These are phyloP conservation scores for Clarias gariepinus DNA, from an alignment of 2,113 vertebrate species.

Conservation along the genomic window DNA sequence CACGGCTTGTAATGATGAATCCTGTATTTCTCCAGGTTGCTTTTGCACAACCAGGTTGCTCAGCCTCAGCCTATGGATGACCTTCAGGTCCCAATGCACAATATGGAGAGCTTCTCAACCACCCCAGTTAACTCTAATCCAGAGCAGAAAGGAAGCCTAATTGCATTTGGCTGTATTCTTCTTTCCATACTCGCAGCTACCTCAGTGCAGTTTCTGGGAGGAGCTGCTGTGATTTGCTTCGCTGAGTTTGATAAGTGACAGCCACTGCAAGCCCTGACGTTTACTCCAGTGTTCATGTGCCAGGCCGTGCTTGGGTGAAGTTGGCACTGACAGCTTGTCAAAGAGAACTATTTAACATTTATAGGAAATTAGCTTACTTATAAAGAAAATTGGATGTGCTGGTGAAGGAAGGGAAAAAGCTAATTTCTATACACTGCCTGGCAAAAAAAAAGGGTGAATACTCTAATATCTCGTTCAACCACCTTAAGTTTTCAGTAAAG, in stretches of 20 bases:
- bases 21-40: background rate
- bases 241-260: conserved; percentile 52
- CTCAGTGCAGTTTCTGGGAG: conserved; percentile 32
- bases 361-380: conserved; percentile 1
- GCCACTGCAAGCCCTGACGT: conserved; percentile 35
- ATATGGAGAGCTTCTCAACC: background rate
- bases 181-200: background rate
- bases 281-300: conserved; percentile 26
- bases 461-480: too few species aligned
- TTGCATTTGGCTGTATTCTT: conserved; percentile 17
- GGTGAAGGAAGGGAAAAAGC: background rate
- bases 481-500: too few species aligned
- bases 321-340: conserved; percentile 9
- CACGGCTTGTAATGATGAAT: background rate
- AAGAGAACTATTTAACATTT: conserved; percentile 9
- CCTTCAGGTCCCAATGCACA: background rate
- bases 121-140: conserved; percentile 9
- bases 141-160: conserved; percentile 39
- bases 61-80: background rate
- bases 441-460: too few species aligned
- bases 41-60: background rate
- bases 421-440: background rate
- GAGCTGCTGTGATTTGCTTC: conserved; percentile 49
- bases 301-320: conserved; percentile 36
- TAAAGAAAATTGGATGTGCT: conserved; percentile 18